Conservation (phyloP, 2,797 vertebrate species). For the Danio jaintianensis region DNA sequence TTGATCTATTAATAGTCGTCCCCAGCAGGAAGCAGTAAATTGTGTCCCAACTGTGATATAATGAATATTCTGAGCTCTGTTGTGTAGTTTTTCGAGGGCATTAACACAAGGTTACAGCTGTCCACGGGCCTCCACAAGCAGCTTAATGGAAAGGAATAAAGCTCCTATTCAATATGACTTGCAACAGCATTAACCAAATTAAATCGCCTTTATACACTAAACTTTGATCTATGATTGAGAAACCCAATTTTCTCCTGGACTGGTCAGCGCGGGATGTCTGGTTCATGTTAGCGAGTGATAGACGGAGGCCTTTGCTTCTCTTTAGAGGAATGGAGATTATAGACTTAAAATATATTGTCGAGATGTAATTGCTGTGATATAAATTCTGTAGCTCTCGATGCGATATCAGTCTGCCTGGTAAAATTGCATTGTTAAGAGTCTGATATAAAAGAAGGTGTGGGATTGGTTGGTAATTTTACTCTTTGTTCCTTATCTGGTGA, state of each 20-base stretch:
- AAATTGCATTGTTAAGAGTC: background rate
- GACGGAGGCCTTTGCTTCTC: background rate
- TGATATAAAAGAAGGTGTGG: background rate
- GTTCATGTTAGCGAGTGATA: background rate
- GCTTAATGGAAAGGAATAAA: slow-evolving; percentile 56
- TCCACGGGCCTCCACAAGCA: slow-evolving; percentile 47
- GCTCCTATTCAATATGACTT: slow-evolving; percentile 53
- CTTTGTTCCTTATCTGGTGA: background rate
- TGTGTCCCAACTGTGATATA: slow-evolving; percentile 35
- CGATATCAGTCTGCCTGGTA: slow-evolving; percentile 5
- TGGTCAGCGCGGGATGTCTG: slow-evolving; percentile 38
- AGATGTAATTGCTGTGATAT: slow-evolving; percentile 33
- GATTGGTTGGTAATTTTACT: background rate
- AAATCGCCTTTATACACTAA: slow-evolving; percentile 51
- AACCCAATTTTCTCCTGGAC: slow-evolving; percentile 42
- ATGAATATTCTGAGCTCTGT: slow-evolving; percentile 54
- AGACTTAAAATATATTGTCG: slow-evolving; percentile 2
- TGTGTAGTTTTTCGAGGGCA: slow-evolving; percentile 45
- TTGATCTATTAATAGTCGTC: slow-evolving; percentile 53
- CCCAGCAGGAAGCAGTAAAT: slow-evolving; percentile 50
- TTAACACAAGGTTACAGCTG: slow-evolving; percentile 57
- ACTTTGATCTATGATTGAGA: slow-evolving; percentile 54
- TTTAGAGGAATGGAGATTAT: slow-evolving; percentile 30
- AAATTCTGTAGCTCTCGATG: slow-evolving; percentile 1
- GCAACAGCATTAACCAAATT: slow-evolving; percentile 53